phyloP scores from a whole-genome alignment of 2,888 invertebrate species.

The Charanyca ferruginea region DNA sequence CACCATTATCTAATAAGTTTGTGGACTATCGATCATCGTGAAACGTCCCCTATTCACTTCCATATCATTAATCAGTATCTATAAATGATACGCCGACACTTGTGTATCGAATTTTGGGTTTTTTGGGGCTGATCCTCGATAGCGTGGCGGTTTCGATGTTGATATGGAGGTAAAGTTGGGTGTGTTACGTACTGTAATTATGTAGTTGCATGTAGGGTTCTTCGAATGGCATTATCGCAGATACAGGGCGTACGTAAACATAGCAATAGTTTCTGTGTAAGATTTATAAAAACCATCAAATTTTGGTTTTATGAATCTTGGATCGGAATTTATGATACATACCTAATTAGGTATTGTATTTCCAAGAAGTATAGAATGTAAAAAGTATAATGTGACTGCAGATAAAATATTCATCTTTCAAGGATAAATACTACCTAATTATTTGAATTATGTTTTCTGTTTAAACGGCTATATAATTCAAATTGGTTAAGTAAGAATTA shows the following conservation, averaged over 20 bases:
- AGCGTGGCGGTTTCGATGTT: conserved; percentile 28
- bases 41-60: conserved; percentile 84
- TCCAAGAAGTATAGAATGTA: too few species aligned
- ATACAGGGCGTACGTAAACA: neutral
- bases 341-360: too few species aligned
- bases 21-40: conserved; percentile 85
- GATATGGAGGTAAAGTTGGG: conserved; percentile 26
- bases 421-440: neutral
- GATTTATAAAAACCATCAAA: neutral
- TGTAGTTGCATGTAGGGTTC: conserved; percentile 41
- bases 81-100: conserved; percentile 87
- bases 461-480: neutral
- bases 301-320: too few species aligned
- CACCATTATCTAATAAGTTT: conserved; percentile 89
- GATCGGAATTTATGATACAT: too few species aligned
- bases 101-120: conserved; percentile 82
- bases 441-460: neutral
- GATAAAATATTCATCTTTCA: neutral
- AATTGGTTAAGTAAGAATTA: neutral
- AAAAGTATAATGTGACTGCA: too few species aligned
- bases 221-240: neutral
- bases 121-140: conserved; percentile 58
- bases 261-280: neutral
- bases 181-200: conserved; percentile 47
- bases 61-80: conserved; percentile 90